Evolutionary conservation across 2,888 invertebrate genomes (phyloP), one percentile per base, ranked within the genome.

Genomic region (Apamea crenata): DNA sequence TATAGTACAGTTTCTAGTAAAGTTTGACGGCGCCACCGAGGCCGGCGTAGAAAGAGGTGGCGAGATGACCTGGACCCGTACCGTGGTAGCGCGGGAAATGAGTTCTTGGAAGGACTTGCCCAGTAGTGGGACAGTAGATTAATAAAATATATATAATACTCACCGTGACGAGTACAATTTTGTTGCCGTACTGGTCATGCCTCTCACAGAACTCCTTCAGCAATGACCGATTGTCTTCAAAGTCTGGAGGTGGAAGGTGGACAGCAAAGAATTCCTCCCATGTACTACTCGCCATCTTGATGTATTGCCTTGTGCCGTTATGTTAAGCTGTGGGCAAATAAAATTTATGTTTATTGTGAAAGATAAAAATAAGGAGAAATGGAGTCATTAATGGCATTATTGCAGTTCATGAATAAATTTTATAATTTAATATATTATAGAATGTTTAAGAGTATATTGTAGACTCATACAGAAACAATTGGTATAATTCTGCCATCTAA

Each of bases 221-320:
- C 86, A 98, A 93, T 16, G 97, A 97, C 88, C 98, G 97, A 93
- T 98, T 98, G 92, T 98, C 98, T 91, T 98, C 98, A 91, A 98
- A 98, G 96, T 98, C 98, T 12, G 97, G 97, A 29, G 99, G 99
- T 47, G 98, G 98, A 86, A 98, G 97, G 94, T 98, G 98, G 81
- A 97, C 97, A 14, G 98, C 98, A 93, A 98, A 99, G 96, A 99
- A 99, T 91, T 98, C 98, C 96, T 99, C 98, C 98, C 99, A 99
- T 84, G 98, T 97, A 86, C 97, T 95, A 82, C 91, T 93, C 32
- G 93, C 92, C 94, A 94, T 94, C 18, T 74, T 83, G 66, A 32
- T 36, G 66, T 21, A 40, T 53, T 70, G 40, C 65, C 47, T 78
- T 29, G 44, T 72, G 32, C 53, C 21, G 72, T 73, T 75, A 14